Evolutionary conservation across 2,797 vertebrate genomes (phyloP), one percentile per base, ranked within the genome.

Genomic region (Lateolabrax maculatus): DNA sequence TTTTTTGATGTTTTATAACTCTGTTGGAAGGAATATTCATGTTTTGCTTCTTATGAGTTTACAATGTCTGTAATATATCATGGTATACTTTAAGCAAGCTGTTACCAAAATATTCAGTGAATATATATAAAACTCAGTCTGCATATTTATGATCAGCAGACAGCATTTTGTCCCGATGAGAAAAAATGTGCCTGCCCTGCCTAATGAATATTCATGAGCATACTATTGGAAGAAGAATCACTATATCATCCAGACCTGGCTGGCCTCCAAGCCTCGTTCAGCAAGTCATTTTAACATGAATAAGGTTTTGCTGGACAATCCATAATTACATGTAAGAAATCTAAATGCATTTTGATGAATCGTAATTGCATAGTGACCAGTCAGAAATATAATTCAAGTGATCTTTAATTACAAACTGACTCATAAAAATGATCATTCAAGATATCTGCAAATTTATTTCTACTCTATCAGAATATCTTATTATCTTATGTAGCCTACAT

Each of bases 101-200:
- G 9, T 58, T 21, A 31, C 9, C 18, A 57, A 37, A 37, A 12
- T 13, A 19, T 37, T 37, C 12, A 37, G 10, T 58, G 19, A 58
- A 37, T 37, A 58, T 36, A 9, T n/a, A 37, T 58, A 9, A 37
- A 60, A n/a, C n/a, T n/a, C n/a, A n/a, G 19, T 43, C n/a, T 39
- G 57, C n/a, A 60, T 60, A 60, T 60, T 60, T 60, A 41, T 25
- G 37, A 60, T 41, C 23, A 62, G 58, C 1, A 15, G 16, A n/a
- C 8, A 25, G 55, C n/a, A n/a, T 57, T 36, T 60, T 43, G 23
- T 18, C 23, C 39, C 8, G 43, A 11, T 11, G 25, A 44, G 41
- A 60, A 52, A 3, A 52, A 44, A 44, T 23, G n/a, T 23, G 15
- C 13, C 16, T 29, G 23, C 5, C n/a, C 19, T 37, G 31, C 36